These are phyloP conservation scores for Apaloderma vittatum DNA, from an alignment of 2,113 vertebrate species.

Conservation along the genomic window DNA sequence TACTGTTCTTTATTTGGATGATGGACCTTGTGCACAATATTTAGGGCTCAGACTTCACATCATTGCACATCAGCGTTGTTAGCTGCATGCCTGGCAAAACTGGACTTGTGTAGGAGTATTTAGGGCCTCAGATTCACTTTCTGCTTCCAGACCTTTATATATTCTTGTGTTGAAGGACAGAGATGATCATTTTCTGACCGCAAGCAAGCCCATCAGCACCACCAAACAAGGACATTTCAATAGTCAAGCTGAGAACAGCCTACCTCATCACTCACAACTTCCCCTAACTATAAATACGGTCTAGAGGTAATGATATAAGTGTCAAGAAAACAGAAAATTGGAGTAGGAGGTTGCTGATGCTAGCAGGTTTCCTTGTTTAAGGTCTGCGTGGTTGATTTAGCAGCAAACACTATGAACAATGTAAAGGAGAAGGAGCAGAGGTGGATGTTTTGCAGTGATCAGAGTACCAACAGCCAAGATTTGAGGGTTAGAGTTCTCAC, in stretches of 20 bases:
- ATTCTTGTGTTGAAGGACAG: neutral
- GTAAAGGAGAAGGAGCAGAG: neutral
- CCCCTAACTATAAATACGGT: rapidly evolving
- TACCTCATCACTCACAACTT: neutral
- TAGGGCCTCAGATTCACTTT: neutral
- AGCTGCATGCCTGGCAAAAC: neutral
- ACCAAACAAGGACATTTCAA: neutral
- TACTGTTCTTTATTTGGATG: neutral
- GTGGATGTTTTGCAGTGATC: neutral
- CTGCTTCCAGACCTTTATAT: neutral
- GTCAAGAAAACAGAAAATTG: neutral
- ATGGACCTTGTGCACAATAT: neutral
- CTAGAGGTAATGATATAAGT: neutral
- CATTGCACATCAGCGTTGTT: rapidly evolving
- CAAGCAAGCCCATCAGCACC: rapidly evolving
- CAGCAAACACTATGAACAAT: neutral
- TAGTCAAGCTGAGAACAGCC: neutral
- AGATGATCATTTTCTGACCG: neutral
- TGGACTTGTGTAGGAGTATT: neutral
- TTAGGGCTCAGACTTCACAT: neutral
- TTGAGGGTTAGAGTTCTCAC: neutral
- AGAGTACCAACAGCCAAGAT: no score
- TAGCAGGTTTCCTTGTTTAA: neutral
- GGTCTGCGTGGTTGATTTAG: neutral
- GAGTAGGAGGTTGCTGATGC: rapidly evolving